Percentiles rank a stretch among this genome's conserved stretches.
Conservation (phyloP, 2,797 vertebrate species). For the Micromesistius poutassou region DNA sequence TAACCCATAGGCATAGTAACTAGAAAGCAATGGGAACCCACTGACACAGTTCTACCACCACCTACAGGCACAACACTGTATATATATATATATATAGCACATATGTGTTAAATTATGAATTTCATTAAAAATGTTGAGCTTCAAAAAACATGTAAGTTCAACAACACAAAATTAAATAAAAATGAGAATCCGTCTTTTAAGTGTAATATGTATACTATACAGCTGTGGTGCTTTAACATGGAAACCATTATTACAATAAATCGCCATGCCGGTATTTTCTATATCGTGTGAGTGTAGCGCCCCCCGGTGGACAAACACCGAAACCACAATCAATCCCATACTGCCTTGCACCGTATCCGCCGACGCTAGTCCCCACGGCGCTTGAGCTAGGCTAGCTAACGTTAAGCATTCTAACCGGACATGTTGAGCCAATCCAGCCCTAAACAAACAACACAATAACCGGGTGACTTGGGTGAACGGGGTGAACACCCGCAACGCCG, state of each 20-base stretch:
- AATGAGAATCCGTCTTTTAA: not conserved
- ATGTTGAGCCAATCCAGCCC: slow-evolving; percentile 74
- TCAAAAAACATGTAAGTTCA: not conserved
- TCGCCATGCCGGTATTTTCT: not conserved
- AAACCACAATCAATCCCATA: slow-evolving; percentile 52
- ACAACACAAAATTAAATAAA: not conserved
- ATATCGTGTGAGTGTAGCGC: not conserved
- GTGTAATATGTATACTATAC: not conserved
- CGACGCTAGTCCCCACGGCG: slow-evolving; percentile 47
- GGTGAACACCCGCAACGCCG: slow-evolving; percentile 33
- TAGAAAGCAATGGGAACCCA: not conserved
- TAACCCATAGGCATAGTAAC: not conserved
- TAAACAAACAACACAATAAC: slow-evolving; percentile 55
- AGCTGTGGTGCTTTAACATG: not conserved
- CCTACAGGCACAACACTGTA: not conserved
- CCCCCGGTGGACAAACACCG: slow-evolving; percentile 39
- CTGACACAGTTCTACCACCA: not conserved
- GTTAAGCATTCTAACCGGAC: slow-evolving; percentile 73
- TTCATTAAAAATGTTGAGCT: not conserved
- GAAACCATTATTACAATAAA: not conserved
- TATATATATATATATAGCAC: not conserved
- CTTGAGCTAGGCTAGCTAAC: slow-evolving; percentile 59
- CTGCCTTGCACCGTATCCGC: slow-evolving; percentile 68
- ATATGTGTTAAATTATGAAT: no score
- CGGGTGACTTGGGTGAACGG: slow-evolving; percentile 30